Evolutionary conservation across 2,113 vertebrate species (phyloP).

Genomic region (Jacana jacana): DNA sequence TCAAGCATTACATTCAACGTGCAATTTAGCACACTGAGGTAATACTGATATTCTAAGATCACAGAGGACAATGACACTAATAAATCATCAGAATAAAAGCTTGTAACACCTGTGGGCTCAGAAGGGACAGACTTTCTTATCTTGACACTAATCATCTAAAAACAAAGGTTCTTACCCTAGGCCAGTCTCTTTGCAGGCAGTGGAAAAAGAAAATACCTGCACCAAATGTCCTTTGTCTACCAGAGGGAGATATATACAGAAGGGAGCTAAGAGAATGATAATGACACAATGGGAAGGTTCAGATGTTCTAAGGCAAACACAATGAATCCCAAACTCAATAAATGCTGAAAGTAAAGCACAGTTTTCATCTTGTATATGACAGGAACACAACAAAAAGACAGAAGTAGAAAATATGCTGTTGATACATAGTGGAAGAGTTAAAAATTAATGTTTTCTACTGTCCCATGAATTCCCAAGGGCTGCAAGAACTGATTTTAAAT

Average conservation of each 20-base stretch:
- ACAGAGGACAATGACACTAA: neutral
- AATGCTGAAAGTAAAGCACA: neutral
- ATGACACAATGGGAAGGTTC: neutral
- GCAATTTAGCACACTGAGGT: neutral
- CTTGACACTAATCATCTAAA: neutral
- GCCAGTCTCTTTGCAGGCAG: neutral
- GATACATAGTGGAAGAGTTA: neutral
- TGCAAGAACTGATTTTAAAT: neutral
- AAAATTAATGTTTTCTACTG: slow-evolving; percentile 16
- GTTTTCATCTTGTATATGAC: neutral
- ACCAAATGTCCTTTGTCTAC: neutral
- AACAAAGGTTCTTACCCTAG: neutral
- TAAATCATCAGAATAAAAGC: neutral
- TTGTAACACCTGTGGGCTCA: neutral
- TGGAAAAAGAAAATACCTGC: neutral
- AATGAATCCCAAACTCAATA: neutral
- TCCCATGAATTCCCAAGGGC: slow-evolving; percentile 3
- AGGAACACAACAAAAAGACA: neutral
- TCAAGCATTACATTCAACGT: neutral
- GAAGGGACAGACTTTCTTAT: neutral
- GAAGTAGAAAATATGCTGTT: neutral
- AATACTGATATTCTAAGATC: neutral
- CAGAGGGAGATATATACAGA: neutral
- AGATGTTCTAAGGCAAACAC: neutral
- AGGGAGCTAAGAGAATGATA: neutral